phyloP scores from a whole-genome alignment of 2,113 vertebrate species.

The Dissostichus mawsoni region DNA sequence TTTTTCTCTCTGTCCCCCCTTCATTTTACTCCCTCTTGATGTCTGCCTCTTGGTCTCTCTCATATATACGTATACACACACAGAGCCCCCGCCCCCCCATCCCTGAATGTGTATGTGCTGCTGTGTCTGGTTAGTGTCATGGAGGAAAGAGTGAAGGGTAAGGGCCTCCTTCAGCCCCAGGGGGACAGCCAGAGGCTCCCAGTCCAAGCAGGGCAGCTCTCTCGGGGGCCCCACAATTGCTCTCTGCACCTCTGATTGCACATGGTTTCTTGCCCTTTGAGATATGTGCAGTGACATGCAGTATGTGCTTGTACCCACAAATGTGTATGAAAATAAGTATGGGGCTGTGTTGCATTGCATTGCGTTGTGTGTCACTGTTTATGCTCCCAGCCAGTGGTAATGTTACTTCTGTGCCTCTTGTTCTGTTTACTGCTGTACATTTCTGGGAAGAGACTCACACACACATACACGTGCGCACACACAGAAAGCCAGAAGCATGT shows the following conservation, averaged over 20 bases:
- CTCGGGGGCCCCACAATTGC: constrained; percentile 27
- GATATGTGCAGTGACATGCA: constrained; percentile 50
- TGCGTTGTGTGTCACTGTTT: constrained; percentile 71
- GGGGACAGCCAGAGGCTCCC: constrained; percentile 68
- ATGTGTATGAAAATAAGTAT: constrained; percentile 10
- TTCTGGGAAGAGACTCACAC: constrained; percentile 63
- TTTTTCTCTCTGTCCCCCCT: constrained; percentile 12
- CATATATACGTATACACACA: constrained; percentile 6
- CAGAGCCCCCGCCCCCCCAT: constrained; percentile 9
- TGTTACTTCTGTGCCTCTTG: constrained; percentile 72
- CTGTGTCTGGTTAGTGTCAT: constrained; percentile 79
- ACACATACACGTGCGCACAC: constrained; percentile 20
- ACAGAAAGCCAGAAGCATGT: constrained; percentile 63
- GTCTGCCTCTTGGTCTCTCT: constrained; percentile 50
- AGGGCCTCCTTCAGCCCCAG: constrained; percentile 56
- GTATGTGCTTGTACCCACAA: constrained; percentile 32
- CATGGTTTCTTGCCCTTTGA: constrained; percentile 35
- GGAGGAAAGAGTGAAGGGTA: constrained; percentile 65
- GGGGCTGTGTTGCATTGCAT: constrained; percentile 31
- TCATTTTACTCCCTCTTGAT: constrained; percentile 21
- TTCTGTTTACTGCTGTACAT: constrained; percentile 79
- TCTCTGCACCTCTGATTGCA: constrained; percentile 52
- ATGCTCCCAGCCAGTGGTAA: constrained; percentile 66
- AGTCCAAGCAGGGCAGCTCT: constrained; percentile 55
- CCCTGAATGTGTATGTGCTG: constrained; percentile 64